phyloP scores from a whole-genome alignment of 2,797 vertebrate species.

The Columba guinea region DNA sequence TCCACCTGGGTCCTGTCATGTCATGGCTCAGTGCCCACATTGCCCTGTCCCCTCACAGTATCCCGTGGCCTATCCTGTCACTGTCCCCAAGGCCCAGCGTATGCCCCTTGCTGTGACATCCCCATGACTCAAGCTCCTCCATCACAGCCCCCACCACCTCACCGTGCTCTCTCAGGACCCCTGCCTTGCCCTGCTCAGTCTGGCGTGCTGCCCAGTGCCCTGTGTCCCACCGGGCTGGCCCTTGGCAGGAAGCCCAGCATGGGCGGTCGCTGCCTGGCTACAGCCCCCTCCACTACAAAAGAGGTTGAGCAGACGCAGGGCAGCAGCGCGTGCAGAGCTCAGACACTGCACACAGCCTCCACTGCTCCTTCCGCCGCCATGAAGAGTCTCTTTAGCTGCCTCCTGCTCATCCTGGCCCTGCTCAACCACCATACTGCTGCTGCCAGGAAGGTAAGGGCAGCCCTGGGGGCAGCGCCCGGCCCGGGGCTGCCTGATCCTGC shows the following conservation, averaged over 20 bases:
- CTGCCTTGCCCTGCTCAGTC: rapidly evolving
- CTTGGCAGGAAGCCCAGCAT: neutral
- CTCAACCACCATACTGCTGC: rapidly evolving
- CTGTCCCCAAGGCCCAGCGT: rapidly evolving
- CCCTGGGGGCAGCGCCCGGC: rapidly evolving
- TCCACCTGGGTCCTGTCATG: rapidly evolving
- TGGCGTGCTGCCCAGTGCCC: rapidly evolving
- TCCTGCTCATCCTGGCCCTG: neutral
- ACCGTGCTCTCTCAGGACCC: rapidly evolving
- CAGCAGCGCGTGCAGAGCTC: neutral
- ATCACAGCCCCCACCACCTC: rapidly evolving
- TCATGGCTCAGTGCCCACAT: rapidly evolving
- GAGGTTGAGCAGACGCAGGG: rapidly evolving
- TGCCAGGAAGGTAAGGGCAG: neutral
- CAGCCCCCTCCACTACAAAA: neutral
- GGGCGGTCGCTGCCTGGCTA: rapidly evolving
- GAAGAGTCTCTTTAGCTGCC: neutral
- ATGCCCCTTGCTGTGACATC: neutral
- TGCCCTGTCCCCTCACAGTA: rapidly evolving
- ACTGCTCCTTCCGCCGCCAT: too few relatives aligned
- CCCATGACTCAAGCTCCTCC: rapidly evolving
- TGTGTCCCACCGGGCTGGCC: rapidly evolving
- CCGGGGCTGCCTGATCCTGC: neutral
- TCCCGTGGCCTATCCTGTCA: neutral
- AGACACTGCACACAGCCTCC: rapidly evolving